Percentiles rank a stretch among this genome's conserved stretches.
These are phyloP conservation scores for Apotomis capreana DNA, from an alignment of 2,888 invertebrate genomes.

Conservation along the genomic window DNA sequence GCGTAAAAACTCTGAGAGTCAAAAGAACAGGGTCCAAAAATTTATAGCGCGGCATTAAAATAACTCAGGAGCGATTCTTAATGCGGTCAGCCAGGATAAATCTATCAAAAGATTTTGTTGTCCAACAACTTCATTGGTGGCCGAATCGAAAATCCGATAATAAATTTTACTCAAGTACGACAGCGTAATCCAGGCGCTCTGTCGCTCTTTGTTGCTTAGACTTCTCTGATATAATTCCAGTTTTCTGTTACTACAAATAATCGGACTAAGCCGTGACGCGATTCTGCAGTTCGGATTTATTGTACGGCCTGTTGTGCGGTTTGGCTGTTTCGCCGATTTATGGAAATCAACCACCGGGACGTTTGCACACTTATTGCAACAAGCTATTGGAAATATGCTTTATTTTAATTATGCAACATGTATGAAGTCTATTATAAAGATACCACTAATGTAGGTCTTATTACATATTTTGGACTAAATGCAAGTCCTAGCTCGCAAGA, in stretches of 20 bases:
- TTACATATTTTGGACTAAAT: no score
- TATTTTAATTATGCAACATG: neutral
- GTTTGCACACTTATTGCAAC: neutral
- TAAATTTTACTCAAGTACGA: conserved; percentile 83
- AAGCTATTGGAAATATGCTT: neutral
- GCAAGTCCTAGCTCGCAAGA: no score
- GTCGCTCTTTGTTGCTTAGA: conserved; percentile 79
- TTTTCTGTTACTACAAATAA: conserved; percentile 79
- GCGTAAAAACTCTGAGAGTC: conserved; percentile 60
- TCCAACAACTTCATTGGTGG: conserved; percentile 84
- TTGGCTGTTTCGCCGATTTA: conserved; percentile 42
- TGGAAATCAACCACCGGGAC: neutral
- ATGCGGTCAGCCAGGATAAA: conserved; percentile 82
- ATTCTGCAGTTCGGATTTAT: conserved; percentile 66
- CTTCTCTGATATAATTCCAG: conserved; percentile 78
- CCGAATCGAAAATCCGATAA: conserved; percentile 83
- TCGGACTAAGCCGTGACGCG: conserved; percentile 69
- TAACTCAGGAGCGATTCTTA: conserved; percentile 76
- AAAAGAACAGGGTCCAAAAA: conserved; percentile 61
- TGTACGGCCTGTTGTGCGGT: conserved; percentile 47
- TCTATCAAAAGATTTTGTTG: conserved; percentile 84
- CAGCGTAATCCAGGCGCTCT: conserved; percentile 82
- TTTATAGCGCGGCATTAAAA: conserved; percentile 78
- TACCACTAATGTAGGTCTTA: no score
- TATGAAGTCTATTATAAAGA: neutral